Evolutionary conservation across 2,888 invertebrate species (phyloP).

Genomic region (Caenorhabditis sp.): DNA sequence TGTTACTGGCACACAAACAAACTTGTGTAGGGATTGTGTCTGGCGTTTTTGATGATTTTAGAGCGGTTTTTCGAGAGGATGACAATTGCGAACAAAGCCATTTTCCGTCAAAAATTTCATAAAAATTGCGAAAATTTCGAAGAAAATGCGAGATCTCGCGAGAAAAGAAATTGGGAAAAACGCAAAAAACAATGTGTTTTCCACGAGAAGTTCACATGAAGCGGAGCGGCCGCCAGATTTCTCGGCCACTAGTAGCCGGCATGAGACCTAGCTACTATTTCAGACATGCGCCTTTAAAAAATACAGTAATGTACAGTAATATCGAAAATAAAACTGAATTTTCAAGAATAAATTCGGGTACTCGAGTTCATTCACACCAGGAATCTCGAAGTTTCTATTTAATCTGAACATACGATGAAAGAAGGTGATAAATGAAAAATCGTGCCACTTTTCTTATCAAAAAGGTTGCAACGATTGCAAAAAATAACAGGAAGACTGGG

Average conservation of each 20-base stretch:
- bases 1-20: conserved; percentile 50
- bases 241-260: conserved; percentile 11
- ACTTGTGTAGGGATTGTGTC: neutral
- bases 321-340: neutral
- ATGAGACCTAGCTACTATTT: neutral
- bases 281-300: conserved; percentile 18
- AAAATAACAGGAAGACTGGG: conserved; percentile 25
- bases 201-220: conserved; percentile 33
- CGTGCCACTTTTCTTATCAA: conserved; percentile 61
- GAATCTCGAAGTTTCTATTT: neutral
- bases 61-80: neutral
- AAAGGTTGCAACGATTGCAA: conserved; percentile 42
- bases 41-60: conserved; percentile 9
- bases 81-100: neutral
- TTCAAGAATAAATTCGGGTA: no score
- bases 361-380: conserved; percentile 9
- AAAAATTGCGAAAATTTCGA: conserved; percentile 3
- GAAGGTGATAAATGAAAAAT: conserved; percentile 37
- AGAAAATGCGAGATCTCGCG: neutral
- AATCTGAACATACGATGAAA: conserved; percentile 49
- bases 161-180: neutral
- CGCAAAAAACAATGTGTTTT: neutral
- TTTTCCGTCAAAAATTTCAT: neutral
- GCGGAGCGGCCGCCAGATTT: conserved; percentile 19
- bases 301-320: neutral